A percentile compares a stretch with the other conserved stretches of the same genome.
Conservation (phyloP, 2,797 vertebrate genomes). For the Chaunax sp. region DNA sequence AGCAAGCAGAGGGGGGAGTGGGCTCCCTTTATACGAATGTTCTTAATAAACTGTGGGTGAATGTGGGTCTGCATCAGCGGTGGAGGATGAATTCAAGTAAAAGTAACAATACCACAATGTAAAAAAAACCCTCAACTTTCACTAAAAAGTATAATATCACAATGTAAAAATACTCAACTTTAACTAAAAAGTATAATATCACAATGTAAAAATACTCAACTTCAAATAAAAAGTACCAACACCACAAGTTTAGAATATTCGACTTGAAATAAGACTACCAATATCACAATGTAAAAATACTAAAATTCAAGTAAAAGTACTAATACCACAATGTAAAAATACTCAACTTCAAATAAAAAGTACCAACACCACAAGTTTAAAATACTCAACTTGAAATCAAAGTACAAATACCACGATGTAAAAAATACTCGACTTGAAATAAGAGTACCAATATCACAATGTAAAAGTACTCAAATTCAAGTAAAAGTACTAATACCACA, state of each 20-base stretch:
- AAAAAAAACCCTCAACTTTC: neutral
- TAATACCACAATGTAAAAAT: too few species aligned
- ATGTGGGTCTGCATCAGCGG: neutral
- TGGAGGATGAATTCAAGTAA: slow-evolving; percentile 5
- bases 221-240: too few species aligned
- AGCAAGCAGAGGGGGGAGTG: slow-evolving; percentile 44
- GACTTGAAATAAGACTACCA: neutral
- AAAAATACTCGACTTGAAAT: too few species aligned
- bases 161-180: neutral
- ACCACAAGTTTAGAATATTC: too few species aligned
- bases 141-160: too few species aligned
- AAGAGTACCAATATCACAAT: neutral
- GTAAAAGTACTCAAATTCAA: neutral
- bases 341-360: too few species aligned
- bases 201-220: too few species aligned
- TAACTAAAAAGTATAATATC: too few species aligned
- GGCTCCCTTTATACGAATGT: slow-evolving; percentile 34
- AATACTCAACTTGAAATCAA: too few species aligned
- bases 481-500: too few species aligned
- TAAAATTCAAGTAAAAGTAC: neutral
- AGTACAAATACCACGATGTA: too few species aligned
- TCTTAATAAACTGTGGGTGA: slow-evolving; percentile 41
- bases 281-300: neutral
- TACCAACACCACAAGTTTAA: too few species aligned
- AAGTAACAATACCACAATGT: neutral